phyloP scores from a whole-genome alignment of 2,888 invertebrate genomes.

The Harpagoxenus sublaevis region DNA sequence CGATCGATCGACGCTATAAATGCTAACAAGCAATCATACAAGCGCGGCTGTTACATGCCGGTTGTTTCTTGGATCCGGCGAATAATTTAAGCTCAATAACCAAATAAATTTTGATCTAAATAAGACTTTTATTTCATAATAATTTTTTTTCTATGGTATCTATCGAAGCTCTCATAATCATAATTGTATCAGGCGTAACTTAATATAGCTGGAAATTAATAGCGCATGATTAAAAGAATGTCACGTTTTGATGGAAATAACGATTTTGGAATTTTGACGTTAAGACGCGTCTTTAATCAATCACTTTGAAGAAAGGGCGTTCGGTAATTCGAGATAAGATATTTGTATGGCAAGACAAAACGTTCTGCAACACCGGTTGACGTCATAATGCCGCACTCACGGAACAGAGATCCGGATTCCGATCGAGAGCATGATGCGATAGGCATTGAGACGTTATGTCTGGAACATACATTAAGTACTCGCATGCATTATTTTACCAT shows the following conservation, averaged over 20 bases:
- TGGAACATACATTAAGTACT: slow-evolving; percentile 28
- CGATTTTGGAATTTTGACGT: not conserved
- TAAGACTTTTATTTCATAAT: not conserved
- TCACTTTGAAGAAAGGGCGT: slow-evolving; percentile 10
- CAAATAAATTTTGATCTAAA: not conserved
- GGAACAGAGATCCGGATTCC: slow-evolving; percentile 72
- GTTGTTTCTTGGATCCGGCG: not conserved
- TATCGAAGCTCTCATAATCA: not conserved
- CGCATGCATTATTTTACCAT: slow-evolving; percentile 58
- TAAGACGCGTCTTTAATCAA: not conserved
- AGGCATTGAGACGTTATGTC: slow-evolving; percentile 57
- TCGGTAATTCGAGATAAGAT: slow-evolving; percentile 2
- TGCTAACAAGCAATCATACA: slow-evolving; percentile 9
- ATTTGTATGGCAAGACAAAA: not conserved
- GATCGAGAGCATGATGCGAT: slow-evolving; percentile 61
- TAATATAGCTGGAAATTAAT: not conserved
- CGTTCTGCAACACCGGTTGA: slow-evolving; percentile 41
- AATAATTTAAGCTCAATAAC: not conserved
- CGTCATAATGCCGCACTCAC: slow-evolving; percentile 55
- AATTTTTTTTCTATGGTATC: not conserved
- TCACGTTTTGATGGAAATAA: not conserved
- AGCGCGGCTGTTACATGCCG: not conserved
- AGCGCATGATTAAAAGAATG: not conserved
- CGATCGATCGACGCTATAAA: not conserved
- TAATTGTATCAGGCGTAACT: not conserved